These are phyloP conservation scores for Caenorhabditis latens DNA, from an alignment of 1,140 invertebrate species.

Conservation along the genomic window DNA sequence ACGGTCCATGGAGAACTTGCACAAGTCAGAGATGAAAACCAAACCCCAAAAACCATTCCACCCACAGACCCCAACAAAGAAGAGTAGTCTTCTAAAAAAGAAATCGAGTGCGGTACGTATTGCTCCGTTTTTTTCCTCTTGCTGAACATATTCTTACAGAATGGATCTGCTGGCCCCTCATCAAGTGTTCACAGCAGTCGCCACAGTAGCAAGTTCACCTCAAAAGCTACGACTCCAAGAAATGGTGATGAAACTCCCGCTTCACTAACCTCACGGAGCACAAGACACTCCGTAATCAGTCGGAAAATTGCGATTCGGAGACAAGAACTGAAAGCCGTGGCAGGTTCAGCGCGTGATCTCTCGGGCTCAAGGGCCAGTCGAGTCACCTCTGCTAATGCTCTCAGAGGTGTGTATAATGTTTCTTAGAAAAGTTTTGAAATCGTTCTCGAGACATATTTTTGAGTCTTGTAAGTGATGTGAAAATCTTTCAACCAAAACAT, in stretches of 20 bases:
- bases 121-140: not conserved
- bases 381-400: not conserved
- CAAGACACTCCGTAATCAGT: constrained; percentile 43
- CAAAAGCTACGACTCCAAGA: constrained; percentile 26
- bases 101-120: not conserved
- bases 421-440: not conserved
- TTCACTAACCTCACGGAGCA: constrained; percentile 27
- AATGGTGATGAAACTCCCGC: constrained; percentile 21
- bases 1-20: constrained; percentile 39
- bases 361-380: not conserved
- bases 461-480: not conserved
- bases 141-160: not conserved
- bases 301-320: constrained; percentile 41
- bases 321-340: constrained; percentile 30
- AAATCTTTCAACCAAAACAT: not conserved
- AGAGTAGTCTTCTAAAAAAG: constrained; percentile 8
- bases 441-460: not conserved
- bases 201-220: constrained; percentile 21
- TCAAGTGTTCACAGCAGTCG: constrained; percentile 15
- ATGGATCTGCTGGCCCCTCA: not conserved
- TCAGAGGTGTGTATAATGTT: constrained; percentile 22
- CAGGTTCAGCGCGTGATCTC: not conserved
- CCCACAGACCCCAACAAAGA: constrained; percentile 20
- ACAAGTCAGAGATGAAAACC: constrained; percentile 21
- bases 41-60: constrained; percentile 23